Percentiles rank a stretch among this genome's conserved stretches.
Evolutionary conservation across 2,888 invertebrate genomes (phyloP).

Genomic region (Aelia acuminata): DNA sequence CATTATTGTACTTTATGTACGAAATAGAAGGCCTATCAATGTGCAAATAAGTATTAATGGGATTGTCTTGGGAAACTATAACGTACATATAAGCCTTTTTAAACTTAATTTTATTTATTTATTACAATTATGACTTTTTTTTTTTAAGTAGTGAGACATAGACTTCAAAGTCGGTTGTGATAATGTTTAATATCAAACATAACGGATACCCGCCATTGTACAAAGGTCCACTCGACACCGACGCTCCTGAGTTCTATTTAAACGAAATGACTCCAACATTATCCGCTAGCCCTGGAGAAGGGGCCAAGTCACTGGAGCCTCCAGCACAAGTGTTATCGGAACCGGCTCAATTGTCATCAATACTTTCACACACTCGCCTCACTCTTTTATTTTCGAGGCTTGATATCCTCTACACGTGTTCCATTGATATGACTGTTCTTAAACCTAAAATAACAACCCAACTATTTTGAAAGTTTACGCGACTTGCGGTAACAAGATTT

Average conservation of each 20-base stretch:
- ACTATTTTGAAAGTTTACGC: not conserved
- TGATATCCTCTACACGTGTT: not conserved
- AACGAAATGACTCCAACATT: constrained; percentile 28
- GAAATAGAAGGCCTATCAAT: no score
- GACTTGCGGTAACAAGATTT: not conserved
- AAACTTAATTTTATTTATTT: no score
- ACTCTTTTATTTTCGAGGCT: not conserved
- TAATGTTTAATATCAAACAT: not conserved
- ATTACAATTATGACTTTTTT: not conserved
- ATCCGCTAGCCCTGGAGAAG: constrained; percentile 25
- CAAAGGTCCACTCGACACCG: not conserved
- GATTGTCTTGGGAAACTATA: no score
- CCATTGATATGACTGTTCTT: not conserved
- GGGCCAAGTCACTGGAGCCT: not conserved
- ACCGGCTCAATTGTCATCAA: constrained; percentile 30
- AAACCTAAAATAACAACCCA: not conserved
- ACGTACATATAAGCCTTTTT: no score
- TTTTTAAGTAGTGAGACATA: not conserved
- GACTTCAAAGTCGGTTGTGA: not conserved
- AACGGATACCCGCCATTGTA: not conserved
- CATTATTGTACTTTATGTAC: not conserved
- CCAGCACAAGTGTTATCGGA: constrained; percentile 31
- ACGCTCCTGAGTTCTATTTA: not conserved
- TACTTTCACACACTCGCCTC: not conserved
- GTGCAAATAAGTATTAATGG: no score